Percentiles rank a stretch among this genome's conserved stretches.
Conservation (phyloP, 2,888 invertebrate genomes). For the Nemotelus nigrinus region DNA sequence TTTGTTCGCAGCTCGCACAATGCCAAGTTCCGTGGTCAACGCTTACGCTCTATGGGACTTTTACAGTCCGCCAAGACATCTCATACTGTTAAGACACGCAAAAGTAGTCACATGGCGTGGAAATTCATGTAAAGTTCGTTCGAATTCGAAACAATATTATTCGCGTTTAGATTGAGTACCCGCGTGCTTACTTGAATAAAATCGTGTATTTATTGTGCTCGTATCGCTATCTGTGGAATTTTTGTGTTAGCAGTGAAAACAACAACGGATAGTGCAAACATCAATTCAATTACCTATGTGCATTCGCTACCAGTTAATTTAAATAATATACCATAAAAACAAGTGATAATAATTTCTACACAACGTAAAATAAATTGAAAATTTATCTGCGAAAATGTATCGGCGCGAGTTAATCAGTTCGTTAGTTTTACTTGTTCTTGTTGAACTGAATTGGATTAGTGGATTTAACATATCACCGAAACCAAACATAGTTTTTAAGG, state of each 20-base stretch:
- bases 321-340: too few relatives aligned
- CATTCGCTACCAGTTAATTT: too few relatives aligned
- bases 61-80: conserved; percentile 15
- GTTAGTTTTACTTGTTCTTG: not conserved
- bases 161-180: too few relatives aligned
- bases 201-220: not conserved
- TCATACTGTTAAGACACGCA: not conserved
- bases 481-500: conserved; percentile 57
- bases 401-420: not conserved
- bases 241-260: not conserved
- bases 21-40: not conserved
- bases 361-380: not conserved
- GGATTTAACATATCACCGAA: conserved; percentile 61
- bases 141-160: too few relatives aligned
- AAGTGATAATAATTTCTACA: not conserved
- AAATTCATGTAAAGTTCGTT: too few relatives aligned
- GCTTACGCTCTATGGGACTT: not conserved
- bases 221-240: not conserved
- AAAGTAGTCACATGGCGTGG: too few relatives aligned
- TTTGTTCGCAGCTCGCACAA: not conserved
- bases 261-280: not conserved
- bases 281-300: not conserved
- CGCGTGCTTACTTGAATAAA: not conserved
- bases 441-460: conserved; percentile 40
- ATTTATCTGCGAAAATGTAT: not conserved